Conservation (phyloP, 2,888 invertebrate species). For the Xestia rhomboidea region DNA sequence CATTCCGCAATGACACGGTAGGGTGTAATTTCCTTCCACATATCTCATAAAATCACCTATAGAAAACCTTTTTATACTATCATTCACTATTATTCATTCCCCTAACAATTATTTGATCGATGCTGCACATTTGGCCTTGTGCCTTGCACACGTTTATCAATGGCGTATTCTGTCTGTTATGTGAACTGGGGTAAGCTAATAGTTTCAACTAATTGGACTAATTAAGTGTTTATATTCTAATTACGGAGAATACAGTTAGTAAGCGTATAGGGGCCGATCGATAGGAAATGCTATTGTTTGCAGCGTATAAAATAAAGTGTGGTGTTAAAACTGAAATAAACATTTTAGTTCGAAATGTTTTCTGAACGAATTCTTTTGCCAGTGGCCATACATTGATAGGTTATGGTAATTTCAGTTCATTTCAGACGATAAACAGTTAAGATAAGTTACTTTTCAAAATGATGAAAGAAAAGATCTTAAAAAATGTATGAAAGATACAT, state of each 20-base stretch:
- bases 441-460: not conserved
- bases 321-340: not conserved
- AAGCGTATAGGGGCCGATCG: constrained; percentile 5
- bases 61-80: not conserved
- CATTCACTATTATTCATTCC: not conserved
- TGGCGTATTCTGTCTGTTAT: not conserved
- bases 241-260: not conserved
- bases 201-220: constrained; percentile 17
- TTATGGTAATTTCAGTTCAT: not conserved
- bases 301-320: not conserved
- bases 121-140: constrained; percentile 26
- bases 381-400: not conserved
- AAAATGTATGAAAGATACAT: not conserved
- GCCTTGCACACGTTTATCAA: constrained; percentile 9
- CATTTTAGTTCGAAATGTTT: not conserved
- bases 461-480: not conserved
- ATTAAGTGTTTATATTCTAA: constrained; percentile 30
- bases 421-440: no score
- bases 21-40: not conserved
- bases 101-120: constrained; percentile 34
- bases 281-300: not conserved
- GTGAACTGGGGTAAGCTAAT: constrained; percentile 4
- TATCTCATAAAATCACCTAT: not conserved
- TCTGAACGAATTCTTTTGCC: not conserved
- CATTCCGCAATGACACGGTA: not conserved